Base-by-base conservation (phyloP, 2,888 invertebrate genomes). In the Trichogramma evanescens region DNA sequence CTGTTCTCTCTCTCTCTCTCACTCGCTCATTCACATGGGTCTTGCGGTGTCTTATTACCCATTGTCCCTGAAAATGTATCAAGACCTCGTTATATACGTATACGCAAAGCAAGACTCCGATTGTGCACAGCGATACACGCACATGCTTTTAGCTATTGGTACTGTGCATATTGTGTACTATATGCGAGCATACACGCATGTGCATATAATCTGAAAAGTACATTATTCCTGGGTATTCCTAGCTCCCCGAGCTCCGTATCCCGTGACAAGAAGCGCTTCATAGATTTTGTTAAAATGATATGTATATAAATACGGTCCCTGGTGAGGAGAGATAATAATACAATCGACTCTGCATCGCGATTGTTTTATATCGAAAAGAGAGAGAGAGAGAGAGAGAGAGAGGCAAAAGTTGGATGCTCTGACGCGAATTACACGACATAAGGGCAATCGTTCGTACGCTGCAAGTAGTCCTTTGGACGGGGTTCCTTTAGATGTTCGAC, bases 281-380 rank as follows among this genome's bases (percentile, higher is more conserved):
- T 71, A 74, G 75, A 76, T 76, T 77, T 66, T 74, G 74, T 77
- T 76, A 77, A 77, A 77, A 70, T 73, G 73, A 74, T 74, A 72
- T 69, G 68, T 69, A 26, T 26, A 26, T 26, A 26, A 26, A 26
- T 26, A 26, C 26, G 26, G 26, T 26, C 26, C 26, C 26, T 3
- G 26, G 26, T 26, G 26, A 26, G 26, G 26, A 26, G 26, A 26
- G 26, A 26, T 26, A 26, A 26, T 26, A 26, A 26, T 26, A 26
- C 26, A 26, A 26, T 26, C 26, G 26, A 26, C 26, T 26, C 26
- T 26, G 26, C 26, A 26, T 26, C 26, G 26, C 26, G 26, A 26
- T 26, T 26, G 26, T 26, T 26, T 26, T 26, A 26, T 26, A 26
- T 26, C 26, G 26, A 26, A 26, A 26, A 26, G 26, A 26, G 26